Conservation (phyloP, 2,888 invertebrate genomes). For the Tinea pellionella region DNA sequence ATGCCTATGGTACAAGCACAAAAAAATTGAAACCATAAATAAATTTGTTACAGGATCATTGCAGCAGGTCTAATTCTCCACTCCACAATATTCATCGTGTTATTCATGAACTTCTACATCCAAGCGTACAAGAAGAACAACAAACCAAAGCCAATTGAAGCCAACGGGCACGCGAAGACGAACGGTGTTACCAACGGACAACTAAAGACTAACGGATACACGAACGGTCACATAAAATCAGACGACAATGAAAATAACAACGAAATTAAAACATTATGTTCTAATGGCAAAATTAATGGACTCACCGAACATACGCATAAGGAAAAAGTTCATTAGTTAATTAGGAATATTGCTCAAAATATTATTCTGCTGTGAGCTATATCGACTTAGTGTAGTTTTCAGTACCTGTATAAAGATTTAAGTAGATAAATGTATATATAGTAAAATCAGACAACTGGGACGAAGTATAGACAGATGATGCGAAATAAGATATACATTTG, state of each 20-base stretch:
- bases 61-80: slow-evolving; percentile 81
- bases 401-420: slow-evolving; percentile 8
- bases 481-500: no score
- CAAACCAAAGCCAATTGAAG: slow-evolving; percentile 23
- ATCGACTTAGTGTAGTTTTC: slow-evolving; percentile 8
- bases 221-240: slow-evolving; percentile 26
- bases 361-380: slow-evolving; percentile 32
- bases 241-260: not conserved
- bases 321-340: slow-evolving; percentile 39
- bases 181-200: slow-evolving; percentile 24
- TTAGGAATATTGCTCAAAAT: not conserved
- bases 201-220: slow-evolving; percentile 20
- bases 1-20: no score
- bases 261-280: not conserved
- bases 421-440: not conserved
- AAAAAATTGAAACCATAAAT: no score
- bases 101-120: slow-evolving; percentile 93
- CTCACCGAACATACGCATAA: slow-evolving; percentile 30
- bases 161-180: slow-evolving; percentile 22
- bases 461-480: not conserved
- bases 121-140: slow-evolving; percentile 75
- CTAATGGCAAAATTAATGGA: slow-evolving; percentile 5
- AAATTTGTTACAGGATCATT: slow-evolving; percentile 65
- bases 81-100: slow-evolving; percentile 87
- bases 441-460: not conserved